Conservation (phyloP, 2,888 invertebrate species). For the Cancer borealis region DNA sequence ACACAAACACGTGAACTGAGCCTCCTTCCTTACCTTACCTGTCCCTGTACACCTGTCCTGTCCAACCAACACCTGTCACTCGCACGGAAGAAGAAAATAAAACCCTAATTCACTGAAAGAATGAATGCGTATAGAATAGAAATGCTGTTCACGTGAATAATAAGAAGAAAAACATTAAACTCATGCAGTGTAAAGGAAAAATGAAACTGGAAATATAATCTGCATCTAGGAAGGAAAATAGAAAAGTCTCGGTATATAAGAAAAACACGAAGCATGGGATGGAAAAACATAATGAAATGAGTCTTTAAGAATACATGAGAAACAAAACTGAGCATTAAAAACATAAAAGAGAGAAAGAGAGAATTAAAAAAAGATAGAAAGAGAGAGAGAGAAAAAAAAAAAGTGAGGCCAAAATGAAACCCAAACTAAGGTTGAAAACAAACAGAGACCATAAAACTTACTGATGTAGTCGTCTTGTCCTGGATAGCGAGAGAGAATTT, state of each 20-base stretch:
- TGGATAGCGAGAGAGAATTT: slow-evolving; percentile 68
- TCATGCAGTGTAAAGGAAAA: neutral
- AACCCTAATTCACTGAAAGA: neutral
- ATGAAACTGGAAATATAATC: neutral
- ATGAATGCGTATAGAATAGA: neutral
- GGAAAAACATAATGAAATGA: neutral
- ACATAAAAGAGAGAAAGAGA: neutral
- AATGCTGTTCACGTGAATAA: neutral
- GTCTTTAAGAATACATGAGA: neutral
- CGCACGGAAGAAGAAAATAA: neutral
- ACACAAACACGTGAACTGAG: neutral
- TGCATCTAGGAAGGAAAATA: too few relatives aligned
- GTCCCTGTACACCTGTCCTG: neutral
- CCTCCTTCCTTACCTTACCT: neutral
- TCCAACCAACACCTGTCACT: neutral
- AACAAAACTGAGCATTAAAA: slow-evolving; percentile 10
- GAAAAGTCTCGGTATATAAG: neutral
- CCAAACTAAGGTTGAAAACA: neutral
- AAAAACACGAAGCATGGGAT: neutral
- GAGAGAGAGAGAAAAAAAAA: neutral
- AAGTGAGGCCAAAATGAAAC: neutral
- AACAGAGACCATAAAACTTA: slow-evolving; percentile 46
- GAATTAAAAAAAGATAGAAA: neutral
- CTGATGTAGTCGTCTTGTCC: slow-evolving; percentile 73
- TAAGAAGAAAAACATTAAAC: neutral